These are phyloP conservation scores for Neoniphon sammara DNA, from an alignment of 2,797 vertebrate genomes.

Conservation along the genomic window DNA sequence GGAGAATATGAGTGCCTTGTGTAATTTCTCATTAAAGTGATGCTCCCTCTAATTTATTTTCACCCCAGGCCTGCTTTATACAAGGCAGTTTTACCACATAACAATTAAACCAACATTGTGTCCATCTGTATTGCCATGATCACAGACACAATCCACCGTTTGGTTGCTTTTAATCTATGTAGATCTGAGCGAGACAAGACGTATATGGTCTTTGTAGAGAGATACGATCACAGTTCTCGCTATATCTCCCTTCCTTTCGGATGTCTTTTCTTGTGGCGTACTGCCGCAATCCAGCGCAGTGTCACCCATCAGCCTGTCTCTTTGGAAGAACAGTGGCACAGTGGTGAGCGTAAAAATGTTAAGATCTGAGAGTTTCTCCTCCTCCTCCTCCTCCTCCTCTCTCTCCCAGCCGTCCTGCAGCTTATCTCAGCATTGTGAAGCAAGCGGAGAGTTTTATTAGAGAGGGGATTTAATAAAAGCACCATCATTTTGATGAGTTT, in stretches of 20 bases:
- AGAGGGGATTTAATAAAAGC: conserved; percentile 69
- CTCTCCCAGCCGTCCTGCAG: conserved; percentile 33
- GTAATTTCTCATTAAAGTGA: conserved; percentile 72
- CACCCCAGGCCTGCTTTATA: conserved; percentile 49
- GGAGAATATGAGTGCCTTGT: conserved; percentile 45
- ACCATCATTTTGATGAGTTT: conserved; percentile 69
- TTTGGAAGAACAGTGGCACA: not conserved
- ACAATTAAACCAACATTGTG: conserved; percentile 18
- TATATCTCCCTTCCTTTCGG: not conserved
- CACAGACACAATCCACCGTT: conserved; percentile 30
- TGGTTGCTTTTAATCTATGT: conserved; percentile 10
- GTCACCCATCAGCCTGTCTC: conserved; percentile 16
- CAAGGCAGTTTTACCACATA: conserved; percentile 22
- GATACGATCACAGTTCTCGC: not conserved
- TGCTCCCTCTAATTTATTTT: conserved; percentile 63
- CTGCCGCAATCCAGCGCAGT: conserved; percentile 28
- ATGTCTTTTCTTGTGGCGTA: not conserved
- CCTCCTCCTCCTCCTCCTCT: conserved; percentile 27
- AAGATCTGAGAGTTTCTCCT: conserved; percentile 55
- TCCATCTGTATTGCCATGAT: conserved; percentile 32
- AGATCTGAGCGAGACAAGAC: conserved; percentile 4
- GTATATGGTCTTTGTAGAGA: not conserved
- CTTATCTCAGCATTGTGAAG: conserved; percentile 66
- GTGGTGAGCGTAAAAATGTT: conserved; percentile 27
- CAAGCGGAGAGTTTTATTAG: conserved; percentile 53